Evolutionary conservation across 2,797 vertebrate genomes (phyloP), one percentile per base, ranked within the genome.

Genomic region (Vultur gryphus): DNA sequence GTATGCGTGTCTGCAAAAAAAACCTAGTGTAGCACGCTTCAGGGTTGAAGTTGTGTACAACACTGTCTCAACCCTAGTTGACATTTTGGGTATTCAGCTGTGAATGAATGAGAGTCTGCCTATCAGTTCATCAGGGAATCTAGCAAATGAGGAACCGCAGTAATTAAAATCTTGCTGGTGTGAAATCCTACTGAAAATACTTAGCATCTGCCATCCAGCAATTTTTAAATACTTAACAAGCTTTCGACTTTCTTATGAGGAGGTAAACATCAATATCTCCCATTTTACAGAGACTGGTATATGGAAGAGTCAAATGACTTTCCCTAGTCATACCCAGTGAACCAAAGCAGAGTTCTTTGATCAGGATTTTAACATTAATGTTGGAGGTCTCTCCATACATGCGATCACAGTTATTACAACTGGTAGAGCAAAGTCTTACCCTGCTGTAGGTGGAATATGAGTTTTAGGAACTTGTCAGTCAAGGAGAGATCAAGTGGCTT

Each of bases 131-230:
- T 92, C 79, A 35, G 93, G 89, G 86, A 95, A 85, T 86, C 52
- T 67, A 84, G 69, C 67, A 93, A 93, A 92, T 79, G 84, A 97
- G 65, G 75, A 95, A 51, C 65, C 0, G 5, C 41, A 5, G 69
- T 97, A 94, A 96, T 96, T 97, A 97, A 94, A 95, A 84, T 91
- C 81, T 91, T 92, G 65, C 54, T 76, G 65, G 65, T 96, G 78
- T 94, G 84, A 92, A 96, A 92, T 87, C 52, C 41, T 75, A 26
- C 89, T 85, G 81, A 90, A 96, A 95, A 93, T 83, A 48, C 84
- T 92, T 89, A 70, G 65, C 62, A 75, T 91, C 87, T 96, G 79
- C 44, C 82, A 59, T 52, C 76, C 66, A 82, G 58, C 37, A 62
- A 70, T 89, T 81, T 61, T 70, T 35, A 89, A 94, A 39, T 46